Evolutionary conservation across 2,888 invertebrate species (phyloP), one percentile per base, ranked within the genome.

Genomic region (Platerodrilus igneus): DNA sequence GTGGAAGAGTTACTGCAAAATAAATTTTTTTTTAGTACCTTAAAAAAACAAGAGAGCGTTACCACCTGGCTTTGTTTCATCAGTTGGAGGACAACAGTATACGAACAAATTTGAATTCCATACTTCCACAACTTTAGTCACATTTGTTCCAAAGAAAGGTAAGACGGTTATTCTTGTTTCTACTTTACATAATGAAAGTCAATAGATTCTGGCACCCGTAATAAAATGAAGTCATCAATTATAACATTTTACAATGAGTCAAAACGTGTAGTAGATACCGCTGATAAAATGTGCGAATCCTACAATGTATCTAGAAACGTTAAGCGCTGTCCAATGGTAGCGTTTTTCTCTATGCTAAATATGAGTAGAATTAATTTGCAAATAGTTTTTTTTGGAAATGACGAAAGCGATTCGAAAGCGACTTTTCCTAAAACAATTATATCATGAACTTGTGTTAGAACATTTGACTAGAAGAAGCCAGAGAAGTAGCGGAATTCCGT

Each of bases 331-430:
- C 30, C 30, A 3, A 30, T 30, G 30, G 16, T 18, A 8, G 7
- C 18, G 8, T 30, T 15, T 19, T 30, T 44, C n/a, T 39, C 43
- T 25, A 47, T 47, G 30, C 38, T 22, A 37, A 34, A 15, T 16
- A 35, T 36, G 23, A 30, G 26, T 17, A 20, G 36, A 23, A 23
- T n/a, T 9, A 23, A 23, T 23, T 8, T 10, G 7, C 23, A 32
- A 27, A 32, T 26, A 15, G 31, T 42, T 41, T 20, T 27, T 52
- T 33, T 36, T 53, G 21, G 47, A 8, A 23, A 23, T 8, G 9
- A 23, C n/a, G n/a, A n/a, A n/a, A n/a, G n/a, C n/a, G n/a, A n/a
- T n/a, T n/a, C n/a, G n/a, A n/a, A n/a, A n/a, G n/a, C n/a, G n/a
- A n/a, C n/a, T n/a, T n/a, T n/a, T n/a, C n/a, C n/a, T n/a, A n/a